Evolutionary conservation across 1,140 invertebrate genomes (phyloP), one percentile per base, ranked within the genome.

Genomic region (Portunus trituberculatus): DNA sequence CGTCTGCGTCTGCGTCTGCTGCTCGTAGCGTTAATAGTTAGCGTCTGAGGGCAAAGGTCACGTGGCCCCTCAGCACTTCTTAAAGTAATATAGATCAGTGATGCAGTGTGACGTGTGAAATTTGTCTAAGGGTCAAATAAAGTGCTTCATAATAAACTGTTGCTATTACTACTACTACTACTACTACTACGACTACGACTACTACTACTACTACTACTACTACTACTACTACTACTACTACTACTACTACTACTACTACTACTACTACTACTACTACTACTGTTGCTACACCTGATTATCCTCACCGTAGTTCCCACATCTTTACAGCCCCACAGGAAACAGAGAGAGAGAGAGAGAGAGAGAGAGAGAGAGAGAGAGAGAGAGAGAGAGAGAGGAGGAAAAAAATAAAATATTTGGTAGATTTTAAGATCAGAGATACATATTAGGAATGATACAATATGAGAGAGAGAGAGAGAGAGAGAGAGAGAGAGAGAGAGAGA

Each of bases 171-270:
- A 76, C 67, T 76, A 76, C 67, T 76, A 76, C 67, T 76, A 76
- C 67, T 76, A 76, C 67, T 76, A 76, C 20, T 76, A 76, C 67
- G 12, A 76, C 67, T 76, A 76, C 67, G 12, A 76, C 67, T 76
- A 76, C 67, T 76, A 76, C 20, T 76, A 76, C 67, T 76, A 76
- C 67, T 76, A 76, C 67, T 76, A 76, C 20, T 76, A 76, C 59
- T 76, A 76, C 59, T n/a, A 89, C 32, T n/a, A 45, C 20, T 46
- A 89, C 32, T 89, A 89, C 29, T 89, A 45, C 87, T 45, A 32
- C 39, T 46, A 48, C 39, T 45, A 89, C 39, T 46, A 46, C 87
- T 48, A 32, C 87, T 46, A 32, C 87, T 48, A 46, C 7, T 89
- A n/a, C 48, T 46, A 45, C 48, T 45, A 45, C 87, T 48, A 89